Evolutionary conservation across 2,888 invertebrate species (phyloP), one percentile per base, ranked within the genome.

Genomic region (Megastigmus dorsalis): DNA sequence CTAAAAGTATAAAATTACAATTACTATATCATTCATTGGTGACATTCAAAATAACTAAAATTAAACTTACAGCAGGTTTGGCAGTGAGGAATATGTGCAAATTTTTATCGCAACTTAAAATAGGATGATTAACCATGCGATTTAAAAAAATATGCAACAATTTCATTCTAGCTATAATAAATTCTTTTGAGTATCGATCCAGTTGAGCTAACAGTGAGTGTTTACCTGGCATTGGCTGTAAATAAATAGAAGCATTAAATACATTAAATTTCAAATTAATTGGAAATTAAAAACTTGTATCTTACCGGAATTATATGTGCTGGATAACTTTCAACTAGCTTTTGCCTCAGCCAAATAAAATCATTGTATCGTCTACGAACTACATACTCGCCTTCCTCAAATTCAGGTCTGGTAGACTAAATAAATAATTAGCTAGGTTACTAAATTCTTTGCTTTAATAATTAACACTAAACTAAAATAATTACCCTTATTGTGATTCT

Each of bases 331-430:
- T 92, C 92, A 48, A 92, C 89, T 68, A 93, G 86, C 81, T 91
- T 91, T 78, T 92, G 92, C 74, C 92, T 86, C 41, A 93, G 84
- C 93, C 93, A 93, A 65, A 92, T 89, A 82, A 94, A 94, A 85
- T 94, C 94, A 88, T 93, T 93, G 85, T 93, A 94, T 67, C 93
- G 89, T 75, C 93, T 89, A 55, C 93, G 88, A 7, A 93, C 93
- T 62, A 91, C 84, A 81, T 92, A 93, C 80, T 93, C 93, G 73
- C 89, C 90, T 79, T 91, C 90, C 20, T 90, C 89, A 85, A 90
- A 93, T 80, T 93, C 93, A 78, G 91, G 89, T 79, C 93, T 89
- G 13, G 92, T 91, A 2, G 91, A 91, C 91, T 91, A 82, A 20
- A 84, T 81, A 77, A 66, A 33, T 38, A 76, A 26, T 10, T 36